Conservation (phyloP, 2,797 vertebrate genomes). For the Galago senegalensis region DNA sequence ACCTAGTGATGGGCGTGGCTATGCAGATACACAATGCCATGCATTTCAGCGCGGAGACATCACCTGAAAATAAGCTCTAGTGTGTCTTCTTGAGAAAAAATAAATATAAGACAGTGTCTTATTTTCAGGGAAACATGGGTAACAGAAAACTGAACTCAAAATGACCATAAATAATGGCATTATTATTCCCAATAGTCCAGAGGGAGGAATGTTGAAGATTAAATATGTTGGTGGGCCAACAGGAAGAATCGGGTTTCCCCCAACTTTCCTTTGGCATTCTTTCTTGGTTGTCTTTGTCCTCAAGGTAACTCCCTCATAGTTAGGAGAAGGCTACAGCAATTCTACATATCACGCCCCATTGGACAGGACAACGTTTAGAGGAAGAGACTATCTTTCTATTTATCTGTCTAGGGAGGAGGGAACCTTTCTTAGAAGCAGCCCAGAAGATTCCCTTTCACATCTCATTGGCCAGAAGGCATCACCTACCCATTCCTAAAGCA, state of each 20-base stretch:
- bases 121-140: too few species aligned
- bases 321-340: not conserved
- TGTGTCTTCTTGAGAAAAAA: too few species aligned
- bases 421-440: not conserved
- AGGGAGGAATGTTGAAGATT: constrained; percentile 7
- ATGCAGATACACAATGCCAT: too few species aligned
- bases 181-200: not conserved
- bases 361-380: not conserved
- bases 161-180: not conserved
- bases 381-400: not conserved
- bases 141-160: constrained; percentile 11
- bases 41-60: too few species aligned
- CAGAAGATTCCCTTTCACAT: not conserved
- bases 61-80: too few species aligned
- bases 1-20: too few species aligned
- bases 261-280: not conserved
- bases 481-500: not conserved
- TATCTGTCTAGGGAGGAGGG: not conserved
- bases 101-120: too few species aligned
- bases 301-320: not conserved
- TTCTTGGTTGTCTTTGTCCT: not conserved
- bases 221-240: not conserved
- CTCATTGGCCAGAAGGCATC: not conserved
- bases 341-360: not conserved
- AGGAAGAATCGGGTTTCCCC: not conserved